These are phyloP conservation scores for Anabacerthia variegaticeps DNA, from an alignment of 2,797 vertebrate genomes.

Conservation along the genomic window DNA sequence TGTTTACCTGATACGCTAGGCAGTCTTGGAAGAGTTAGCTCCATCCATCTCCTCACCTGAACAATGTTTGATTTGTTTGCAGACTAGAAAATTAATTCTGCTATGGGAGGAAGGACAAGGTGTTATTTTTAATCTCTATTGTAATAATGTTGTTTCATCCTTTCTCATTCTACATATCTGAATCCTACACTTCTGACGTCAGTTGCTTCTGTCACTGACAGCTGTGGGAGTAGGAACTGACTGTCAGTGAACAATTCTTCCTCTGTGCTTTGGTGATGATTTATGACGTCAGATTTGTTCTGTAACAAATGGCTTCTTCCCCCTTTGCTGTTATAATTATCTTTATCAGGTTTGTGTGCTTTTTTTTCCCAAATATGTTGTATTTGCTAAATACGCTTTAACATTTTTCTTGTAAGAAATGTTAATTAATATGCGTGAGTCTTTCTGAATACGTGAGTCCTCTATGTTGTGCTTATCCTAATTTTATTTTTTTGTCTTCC, in stretches of 20 bases:
- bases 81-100: not conserved
- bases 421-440: not conserved
- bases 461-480: constrained; percentile 58
- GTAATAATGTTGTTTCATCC: not conserved
- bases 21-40: not conserved
- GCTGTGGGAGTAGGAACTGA: constrained; percentile 15
- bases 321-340: not conserved
- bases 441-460: constrained; percentile 36
- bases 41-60: not conserved
- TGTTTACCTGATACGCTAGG: not conserved
- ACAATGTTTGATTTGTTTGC: not conserved
- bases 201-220: constrained; percentile 6
- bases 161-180: not conserved
- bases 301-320: constrained; percentile 23
- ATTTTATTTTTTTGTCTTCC: constrained; percentile 70
- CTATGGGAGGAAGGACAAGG: not conserved
- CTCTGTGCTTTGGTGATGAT: not conserved
- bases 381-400: not conserved
- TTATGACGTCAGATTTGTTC: constrained; percentile 10
- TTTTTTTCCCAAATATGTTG: not conserved
- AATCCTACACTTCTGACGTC: constrained; percentile 1
- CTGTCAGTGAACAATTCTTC: not conserved
- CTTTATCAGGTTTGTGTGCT: not conserved
- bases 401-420: not conserved
- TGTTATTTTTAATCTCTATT: not conserved